Evolutionary conservation across 2,113 vertebrate species (phyloP).

Genomic region (Collichthys lucidus): DNA sequence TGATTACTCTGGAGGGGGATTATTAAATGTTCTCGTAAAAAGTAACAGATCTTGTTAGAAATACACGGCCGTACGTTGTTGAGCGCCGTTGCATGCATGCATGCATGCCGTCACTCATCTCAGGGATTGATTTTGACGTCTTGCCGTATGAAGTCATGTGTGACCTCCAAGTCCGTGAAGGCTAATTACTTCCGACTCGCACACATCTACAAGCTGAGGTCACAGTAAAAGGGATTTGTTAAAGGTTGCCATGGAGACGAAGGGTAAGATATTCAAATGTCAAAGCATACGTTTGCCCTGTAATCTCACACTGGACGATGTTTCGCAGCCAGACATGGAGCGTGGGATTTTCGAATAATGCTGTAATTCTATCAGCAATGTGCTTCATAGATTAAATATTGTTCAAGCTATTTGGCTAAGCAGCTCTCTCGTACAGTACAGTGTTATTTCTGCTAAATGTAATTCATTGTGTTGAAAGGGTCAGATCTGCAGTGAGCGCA

Average conservation of each 20-base stretch:
- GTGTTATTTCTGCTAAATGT: conserved; percentile 6
- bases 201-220: conserved; percentile 22
- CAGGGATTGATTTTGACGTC: conserved; percentile 10
- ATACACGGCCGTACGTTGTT: background rate
- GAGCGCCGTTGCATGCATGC: background rate
- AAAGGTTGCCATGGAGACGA: conserved; percentile 57
- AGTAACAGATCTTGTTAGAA: conserved; percentile 1
- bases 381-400: conserved; percentile 26
- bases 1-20: conserved; percentile 48
- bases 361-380: conserved; percentile 3
- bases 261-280: conserved; percentile 29
- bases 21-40: conserved; percentile 31
- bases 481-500: background rate
- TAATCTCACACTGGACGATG: conserved; percentile 4
- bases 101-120: conserved; percentile 5
- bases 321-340: background rate
- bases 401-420: conserved; percentile 25
- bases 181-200: conserved; percentile 53
- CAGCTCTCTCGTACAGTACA: conserved; percentile 9
- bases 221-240: conserved; percentile 42
- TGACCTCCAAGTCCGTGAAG: conserved; percentile 47
- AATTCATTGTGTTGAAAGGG: conserved; percentile 14
- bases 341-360: conserved; percentile 23
- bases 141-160: conserved; percentile 31
- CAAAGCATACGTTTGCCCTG: conserved; percentile 6